Base-by-base conservation (phyloP, 2,113 vertebrate species). In the Carassius gibelio region DNA sequence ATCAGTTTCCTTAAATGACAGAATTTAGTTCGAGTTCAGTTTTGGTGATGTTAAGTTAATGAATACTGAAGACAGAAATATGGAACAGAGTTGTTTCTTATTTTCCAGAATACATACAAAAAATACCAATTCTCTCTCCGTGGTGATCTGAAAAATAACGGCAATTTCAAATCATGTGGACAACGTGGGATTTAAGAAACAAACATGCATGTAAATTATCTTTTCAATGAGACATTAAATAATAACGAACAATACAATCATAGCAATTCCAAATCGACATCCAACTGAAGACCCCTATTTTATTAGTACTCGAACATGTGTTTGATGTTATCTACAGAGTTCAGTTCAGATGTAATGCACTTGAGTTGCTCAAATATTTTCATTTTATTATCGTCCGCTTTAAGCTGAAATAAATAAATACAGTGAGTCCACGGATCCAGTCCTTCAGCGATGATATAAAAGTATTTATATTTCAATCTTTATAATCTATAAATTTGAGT, bases 401-500 rank as follows among this genome's bases (percentile, higher is more conserved):
- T 96, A 94, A 98, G 97, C 97, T 94, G 97, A 97, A 97, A 96
- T 94, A 99, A 99, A 99, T 99, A 99, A 99, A 99, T 99, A 99
- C 96, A 96, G 96, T 95, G 88, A 92, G 97, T 95, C 95, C 98
- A 96, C 91, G 96, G 95, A 96, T 94, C 96, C 96, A 94, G 96
- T 96, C 96, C 96, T 96, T 94, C 94, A 93, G 94, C 96, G 95
- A 94, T 94, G 92, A 95, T 94, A 94, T 92, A 95, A 95, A 94
- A 94, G 94, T 95, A 92, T 94, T 94, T 94, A 94, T 94, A 94
- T 94, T 42, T 94, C 90, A 92, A 93, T 94, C 94, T 92, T 93
- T 92, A 93, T 90, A 89, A 85, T 89, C 90, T 94, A 94, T 94
- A 94, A 94, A 94, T 93, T 92, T 93, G 59, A 80, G 82, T 50